phyloP scores from a whole-genome alignment of 2,888 invertebrate species.

The Ochlodes sylvanus region DNA sequence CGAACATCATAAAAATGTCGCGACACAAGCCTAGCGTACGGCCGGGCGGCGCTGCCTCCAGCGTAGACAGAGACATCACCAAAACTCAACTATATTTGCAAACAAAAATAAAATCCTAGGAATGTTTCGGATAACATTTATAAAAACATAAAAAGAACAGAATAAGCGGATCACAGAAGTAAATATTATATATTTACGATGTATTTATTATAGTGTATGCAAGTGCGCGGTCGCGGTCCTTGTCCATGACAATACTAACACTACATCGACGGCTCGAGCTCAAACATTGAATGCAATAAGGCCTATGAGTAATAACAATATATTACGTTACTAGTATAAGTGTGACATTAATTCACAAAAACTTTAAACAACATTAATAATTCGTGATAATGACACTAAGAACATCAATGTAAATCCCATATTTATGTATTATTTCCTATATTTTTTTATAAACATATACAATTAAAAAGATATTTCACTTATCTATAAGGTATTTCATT shows the following conservation, averaged over 20 bases:
- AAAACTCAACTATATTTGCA: slow-evolving; percentile 56
- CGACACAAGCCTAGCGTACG: slow-evolving; percentile 71
- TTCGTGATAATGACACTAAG: slow-evolving; percentile 67
- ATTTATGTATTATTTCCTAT: slow-evolving; percentile 57
- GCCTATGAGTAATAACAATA: slow-evolving; percentile 66
- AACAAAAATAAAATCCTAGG: slow-evolving; percentile 70
- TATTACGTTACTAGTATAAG: slow-evolving; percentile 54
- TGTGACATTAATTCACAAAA: slow-evolving; percentile 63
- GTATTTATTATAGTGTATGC: slow-evolving; percentile 65
- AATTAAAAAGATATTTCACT: slow-evolving; percentile 68
- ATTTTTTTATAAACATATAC: slow-evolving; percentile 63
- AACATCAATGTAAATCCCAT: slow-evolving; percentile 73
- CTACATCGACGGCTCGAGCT: slow-evolving; percentile 47
- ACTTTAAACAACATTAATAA: slow-evolving; percentile 64
- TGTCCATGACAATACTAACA: slow-evolving; percentile 49
- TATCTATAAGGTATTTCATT: slow-evolving; percentile 69
- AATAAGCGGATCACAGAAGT: slow-evolving; percentile 80
- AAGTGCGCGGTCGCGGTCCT: slow-evolving; percentile 59
- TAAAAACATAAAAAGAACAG: slow-evolving; percentile 71
- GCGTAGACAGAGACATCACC: slow-evolving; percentile 50
- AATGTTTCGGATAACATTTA: slow-evolving; percentile 77
- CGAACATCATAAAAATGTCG: slow-evolving; percentile 65
- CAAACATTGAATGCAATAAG: slow-evolving; percentile 61
- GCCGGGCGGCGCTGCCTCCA: slow-evolving; percentile 58
- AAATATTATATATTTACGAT: slow-evolving; percentile 78